Evolutionary conservation across 1,140 invertebrate genomes (phyloP).

Genomic region (Ptiloglossa arizonensis): DNA sequence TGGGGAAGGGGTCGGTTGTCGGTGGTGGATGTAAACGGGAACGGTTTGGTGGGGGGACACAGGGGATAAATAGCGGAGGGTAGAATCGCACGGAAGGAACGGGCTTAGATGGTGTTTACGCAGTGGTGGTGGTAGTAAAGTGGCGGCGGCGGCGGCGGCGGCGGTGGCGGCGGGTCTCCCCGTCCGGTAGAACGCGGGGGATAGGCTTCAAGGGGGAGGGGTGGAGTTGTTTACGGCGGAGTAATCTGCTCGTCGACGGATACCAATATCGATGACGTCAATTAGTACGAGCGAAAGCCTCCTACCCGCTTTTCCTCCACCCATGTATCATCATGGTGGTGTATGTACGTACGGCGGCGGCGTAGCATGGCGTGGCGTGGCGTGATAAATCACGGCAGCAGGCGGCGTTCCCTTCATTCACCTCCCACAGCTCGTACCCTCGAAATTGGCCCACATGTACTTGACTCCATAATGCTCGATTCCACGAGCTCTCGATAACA

Average conservation of each 20-base stretch:
- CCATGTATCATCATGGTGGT: slow-evolving; percentile 79
- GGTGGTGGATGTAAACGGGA: neutral
- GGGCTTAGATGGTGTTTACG: slow-evolving; percentile 58
- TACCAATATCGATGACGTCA: slow-evolving; percentile 83
- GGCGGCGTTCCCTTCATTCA: slow-evolving; percentile 77
- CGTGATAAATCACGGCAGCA: slow-evolving; percentile 81
- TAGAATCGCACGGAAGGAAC: slow-evolving; percentile 48
- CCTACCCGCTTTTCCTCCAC: slow-evolving; percentile 60
- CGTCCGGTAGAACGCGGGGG: slow-evolving; percentile 33
- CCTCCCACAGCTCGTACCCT: slow-evolving; percentile 64
- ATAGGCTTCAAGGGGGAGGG: slow-evolving; percentile 51
- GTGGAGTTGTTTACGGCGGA: slow-evolving; percentile 80
- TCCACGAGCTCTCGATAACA: slow-evolving; percentile 59
- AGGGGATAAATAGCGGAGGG: slow-evolving; percentile 46
- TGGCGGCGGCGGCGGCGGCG: slow-evolving; percentile 59
- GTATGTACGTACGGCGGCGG: slow-evolving; percentile 74
- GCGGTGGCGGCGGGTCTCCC: slow-evolving; percentile 37
- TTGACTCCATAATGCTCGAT: slow-evolving; percentile 76
- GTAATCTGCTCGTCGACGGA: slow-evolving; percentile 81
- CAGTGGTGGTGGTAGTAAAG: slow-evolving; percentile 62
- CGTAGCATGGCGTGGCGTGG: slow-evolving; percentile 68
- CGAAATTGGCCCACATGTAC: slow-evolving; percentile 76
- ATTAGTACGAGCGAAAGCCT: slow-evolving; percentile 79
- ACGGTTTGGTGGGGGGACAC: slow-evolving; percentile 1
- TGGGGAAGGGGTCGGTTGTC: slow-evolving; percentile 2